phyloP scores from a whole-genome alignment of 23 tunicate genomes.

The Trididemnum clinides region DNA sequence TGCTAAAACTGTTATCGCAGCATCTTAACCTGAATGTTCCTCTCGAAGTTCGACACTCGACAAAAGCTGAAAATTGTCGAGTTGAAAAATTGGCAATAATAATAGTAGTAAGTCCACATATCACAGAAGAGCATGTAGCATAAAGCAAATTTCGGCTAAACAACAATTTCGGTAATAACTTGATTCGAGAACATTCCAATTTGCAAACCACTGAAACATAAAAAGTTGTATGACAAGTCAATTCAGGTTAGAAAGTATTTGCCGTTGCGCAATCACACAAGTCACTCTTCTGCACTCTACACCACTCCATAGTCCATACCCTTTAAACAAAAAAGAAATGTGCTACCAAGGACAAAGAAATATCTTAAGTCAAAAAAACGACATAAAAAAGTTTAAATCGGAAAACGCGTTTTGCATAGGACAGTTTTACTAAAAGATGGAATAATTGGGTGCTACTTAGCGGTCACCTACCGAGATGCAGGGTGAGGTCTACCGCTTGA shows the following conservation, averaged over 20 bases:
- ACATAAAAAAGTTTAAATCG: too few relatives aligned
- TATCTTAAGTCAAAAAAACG: too few relatives aligned
- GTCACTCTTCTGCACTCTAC: background rate
- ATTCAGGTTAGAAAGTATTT: background rate
- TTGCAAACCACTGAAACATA: background rate
- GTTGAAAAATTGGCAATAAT: background rate
- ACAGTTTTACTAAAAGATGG: too few relatives aligned
- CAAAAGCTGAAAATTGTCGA: background rate
- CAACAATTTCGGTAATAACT: background rate
- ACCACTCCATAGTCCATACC: background rate
- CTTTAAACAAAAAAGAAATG: background rate
- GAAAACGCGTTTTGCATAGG: too few relatives aligned
- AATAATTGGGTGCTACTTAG: too few relatives aligned
- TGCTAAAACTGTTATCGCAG: too few relatives aligned
- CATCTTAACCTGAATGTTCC: constrained; percentile 16
- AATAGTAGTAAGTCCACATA: background rate
- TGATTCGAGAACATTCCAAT: constrained; percentile 3
- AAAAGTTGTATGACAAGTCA: background rate
- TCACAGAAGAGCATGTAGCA: background rate
- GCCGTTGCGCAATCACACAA: too few relatives aligned
- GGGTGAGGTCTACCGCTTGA: too few relatives aligned
- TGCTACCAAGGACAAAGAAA: too few relatives aligned
- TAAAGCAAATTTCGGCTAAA: background rate
- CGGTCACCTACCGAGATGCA: too few relatives aligned
- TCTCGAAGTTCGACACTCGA: background rate